Base-by-base conservation (phyloP, 2,888 invertebrate genomes). In the Calliopum simillimum region DNA sequence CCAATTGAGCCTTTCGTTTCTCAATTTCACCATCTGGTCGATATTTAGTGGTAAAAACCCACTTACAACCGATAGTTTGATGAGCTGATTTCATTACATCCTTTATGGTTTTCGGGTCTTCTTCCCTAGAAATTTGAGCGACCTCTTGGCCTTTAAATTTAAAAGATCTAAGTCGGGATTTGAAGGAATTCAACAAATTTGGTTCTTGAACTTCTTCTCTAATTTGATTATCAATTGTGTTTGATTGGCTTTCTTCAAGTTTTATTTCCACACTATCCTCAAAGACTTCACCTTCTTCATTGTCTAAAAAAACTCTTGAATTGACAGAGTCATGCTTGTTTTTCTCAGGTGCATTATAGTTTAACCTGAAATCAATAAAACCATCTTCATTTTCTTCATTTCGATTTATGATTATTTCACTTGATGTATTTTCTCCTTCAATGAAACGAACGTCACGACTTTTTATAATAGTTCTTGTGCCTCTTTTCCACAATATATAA, bases 191-290 rank as follows among this genome's bases (percentile, higher is more conserved):
- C 33, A 33, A 33, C 33, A 33, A 33, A 33, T 33, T 53, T 12
- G 69, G 33, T 76, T 76, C 62, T 79, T 77, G 61, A 73, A 69
- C 49, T 77, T 21, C 5, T 13, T 21, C 21, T 16, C n/a, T n/a
- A n/a, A n/a, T n/a, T n/a, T n/a, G n/a, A n/a, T n/a, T n/a, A n/a
- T n/a, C n/a, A n/a, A n/a, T n/a, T n/a, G n/a, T n/a, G n/a, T n/a
- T n/a, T n/a, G n/a, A n/a, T n/a, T 11, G 21, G 12, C 16, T 55
- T 16, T 55, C 21, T 21, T 55, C 13, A 55, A 5, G 21, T 21
- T 21, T 3, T 33, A 33, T 33, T 33, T 53, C 53, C 12, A n/a
- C 19, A 12, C 12, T 53, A 53, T 19, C 21, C 16, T 53, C 21
- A 53, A 19, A 19, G 12, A 23, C 4, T 53, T 19, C n/a, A 19